phyloP scores from a whole-genome alignment of 2,797 vertebrate species.

The Enteromius trimaculatus region DNA sequence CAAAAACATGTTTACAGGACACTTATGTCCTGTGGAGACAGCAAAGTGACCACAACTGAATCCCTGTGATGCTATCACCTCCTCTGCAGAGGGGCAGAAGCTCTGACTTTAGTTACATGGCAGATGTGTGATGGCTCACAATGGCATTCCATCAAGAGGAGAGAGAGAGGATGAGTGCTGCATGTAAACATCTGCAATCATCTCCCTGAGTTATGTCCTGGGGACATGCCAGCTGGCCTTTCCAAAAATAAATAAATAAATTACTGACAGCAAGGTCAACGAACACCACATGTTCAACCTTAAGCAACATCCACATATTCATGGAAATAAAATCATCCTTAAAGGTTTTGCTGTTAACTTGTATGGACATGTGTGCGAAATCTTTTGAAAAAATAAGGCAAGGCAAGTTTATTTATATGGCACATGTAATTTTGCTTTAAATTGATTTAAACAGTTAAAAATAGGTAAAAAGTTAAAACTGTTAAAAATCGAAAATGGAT shows the following conservation, averaged over 20 bases:
- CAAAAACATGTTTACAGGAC: constrained; percentile 31
- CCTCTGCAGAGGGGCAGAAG: background rate
- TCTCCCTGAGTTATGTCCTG: constrained; percentile 38
- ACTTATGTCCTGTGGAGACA: constrained; percentile 14
- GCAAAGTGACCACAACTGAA: constrained; percentile 9
- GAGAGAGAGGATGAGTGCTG: constrained; percentile 9
- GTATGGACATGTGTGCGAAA: background rate
- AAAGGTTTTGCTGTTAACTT: background rate
- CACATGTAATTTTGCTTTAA: no score
- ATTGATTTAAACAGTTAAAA: no score
- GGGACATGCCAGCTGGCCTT: constrained; percentile 55
- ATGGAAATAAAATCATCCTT: background rate
- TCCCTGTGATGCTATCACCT: background rate
- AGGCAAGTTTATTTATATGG: no score
- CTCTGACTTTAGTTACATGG: background rate
- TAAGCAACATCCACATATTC: background rate
- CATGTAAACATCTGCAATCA: constrained; percentile 52
- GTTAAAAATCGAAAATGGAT: no score
- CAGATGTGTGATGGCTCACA: constrained; percentile 17
- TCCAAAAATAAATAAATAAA: background rate
- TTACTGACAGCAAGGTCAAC: constrained; percentile 46
- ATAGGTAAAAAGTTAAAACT: no score
- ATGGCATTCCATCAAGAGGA: background rate
- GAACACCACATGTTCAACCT: constrained; percentile 13
- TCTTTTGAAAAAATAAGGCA: no score